Base-by-base conservation (phyloP, 2,888 invertebrate genomes). In the Acanthopleura granulata region DNA sequence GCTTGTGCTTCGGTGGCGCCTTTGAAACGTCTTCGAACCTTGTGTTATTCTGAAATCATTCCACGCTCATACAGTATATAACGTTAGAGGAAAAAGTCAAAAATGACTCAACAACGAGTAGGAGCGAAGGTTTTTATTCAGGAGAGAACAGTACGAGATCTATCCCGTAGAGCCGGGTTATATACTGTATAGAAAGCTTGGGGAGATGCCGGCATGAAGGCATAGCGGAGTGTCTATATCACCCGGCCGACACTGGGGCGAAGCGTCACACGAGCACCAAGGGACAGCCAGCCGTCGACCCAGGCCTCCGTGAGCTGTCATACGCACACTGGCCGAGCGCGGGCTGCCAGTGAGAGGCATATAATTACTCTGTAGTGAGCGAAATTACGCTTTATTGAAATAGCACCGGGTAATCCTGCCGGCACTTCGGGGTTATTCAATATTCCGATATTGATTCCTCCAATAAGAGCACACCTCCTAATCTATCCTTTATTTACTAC, bases 361-460 rank as follows among this genome's bases (percentile, higher is more conserved):
- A 22, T 66, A 66, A 66, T 66, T 66, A 66, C 66, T 14, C 4
- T 25, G 6, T 22, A 66, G 27, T 66, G 22, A 25, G 66, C 29
- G 66, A 66, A 66, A 66, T 66, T 66, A 66, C 66, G 25, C 22
- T 66, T 66, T 66, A 66, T 66, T 66, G 66, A 27, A 66, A 27
- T 66, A 40, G 40, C 40, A 15, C 25, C 29, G 66, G 29, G 27
- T 66, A 16, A 27, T 16, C 22, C 22, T 25, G 66, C 29, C 29
- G 29, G 22, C 15, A 66, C 29, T 27, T 25, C 12, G 66, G 3
- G 22, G 66, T 66, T 66, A 66, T 66, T 66, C 66, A 66, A 66
- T 66, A 66, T 27, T 18, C n/a, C n/a, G 22, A 6, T 57, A 57
- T 57, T 57, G 57, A 22, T 22, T 57, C 57, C 22, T 3, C 57